Evolutionary conservation across 2,888 invertebrate genomes (phyloP).

Genomic region (Harpalus rufipes): DNA sequence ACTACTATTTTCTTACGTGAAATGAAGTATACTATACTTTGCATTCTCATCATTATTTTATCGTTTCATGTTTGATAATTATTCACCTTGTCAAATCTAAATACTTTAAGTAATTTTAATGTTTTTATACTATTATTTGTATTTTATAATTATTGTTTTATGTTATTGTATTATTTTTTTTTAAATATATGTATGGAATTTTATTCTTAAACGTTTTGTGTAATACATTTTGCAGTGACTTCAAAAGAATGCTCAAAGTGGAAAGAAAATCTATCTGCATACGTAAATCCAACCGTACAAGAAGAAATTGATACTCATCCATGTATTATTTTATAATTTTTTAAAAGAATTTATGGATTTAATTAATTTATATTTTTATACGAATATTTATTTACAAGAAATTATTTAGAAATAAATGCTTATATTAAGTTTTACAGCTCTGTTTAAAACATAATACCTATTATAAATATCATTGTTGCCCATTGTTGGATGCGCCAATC

Average conservation of each 20-base stretch:
- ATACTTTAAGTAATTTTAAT: too few species aligned
- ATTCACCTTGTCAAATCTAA: too few species aligned
- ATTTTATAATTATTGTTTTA: constrained; percentile 15
- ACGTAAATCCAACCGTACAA: background rate
- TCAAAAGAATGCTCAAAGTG: background rate
- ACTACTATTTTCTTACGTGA: too few species aligned
- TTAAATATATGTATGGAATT: background rate
- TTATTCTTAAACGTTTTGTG: background rate
- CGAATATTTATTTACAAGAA: too few species aligned
- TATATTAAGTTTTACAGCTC: too few species aligned
- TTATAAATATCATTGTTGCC: too few species aligned
- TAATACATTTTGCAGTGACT: constrained; percentile 27
- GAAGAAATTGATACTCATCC: background rate
- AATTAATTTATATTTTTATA: too few species aligned
- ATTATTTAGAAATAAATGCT: too few species aligned
- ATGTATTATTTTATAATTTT: constrained; percentile 27
- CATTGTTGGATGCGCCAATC: too few species aligned
- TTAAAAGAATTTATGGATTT: background rate
- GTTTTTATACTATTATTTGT: background rate
- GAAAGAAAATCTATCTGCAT: background rate
- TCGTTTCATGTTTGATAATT: too few species aligned
- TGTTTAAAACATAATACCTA: background rate
- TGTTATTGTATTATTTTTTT: constrained; percentile 16
- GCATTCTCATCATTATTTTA: background rate
- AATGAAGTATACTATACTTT: too few species aligned